phyloP scores from a whole-genome alignment of 2,113 vertebrate species.

The Catharus bicknelli region DNA sequence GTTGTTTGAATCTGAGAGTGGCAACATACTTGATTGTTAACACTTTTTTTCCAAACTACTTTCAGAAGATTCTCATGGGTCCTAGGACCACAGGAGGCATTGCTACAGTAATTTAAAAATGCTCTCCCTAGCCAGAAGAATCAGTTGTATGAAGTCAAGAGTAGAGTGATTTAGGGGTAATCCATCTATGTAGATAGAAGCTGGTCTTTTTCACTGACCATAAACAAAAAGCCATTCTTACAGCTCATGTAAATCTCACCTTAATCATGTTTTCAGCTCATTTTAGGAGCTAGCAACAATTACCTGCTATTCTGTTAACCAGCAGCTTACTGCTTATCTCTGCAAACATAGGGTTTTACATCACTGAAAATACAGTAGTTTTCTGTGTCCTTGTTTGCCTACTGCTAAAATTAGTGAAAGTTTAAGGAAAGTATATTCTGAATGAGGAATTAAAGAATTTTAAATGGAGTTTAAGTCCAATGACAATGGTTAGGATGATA shows the following conservation, averaged over 20 bases:
- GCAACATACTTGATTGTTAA: not conserved
- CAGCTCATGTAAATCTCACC: not conserved
- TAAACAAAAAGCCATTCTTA: not conserved
- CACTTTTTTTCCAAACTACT: not conserved
- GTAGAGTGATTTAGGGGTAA: not conserved
- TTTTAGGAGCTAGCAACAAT: not conserved
- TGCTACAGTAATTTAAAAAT: not conserved
- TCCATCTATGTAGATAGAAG: not conserved
- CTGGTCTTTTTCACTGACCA: not conserved
- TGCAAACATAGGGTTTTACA: not conserved
- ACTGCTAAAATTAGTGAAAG: not conserved
- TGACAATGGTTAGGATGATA: not conserved
- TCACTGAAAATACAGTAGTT: not conserved
- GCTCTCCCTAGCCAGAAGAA: not conserved
- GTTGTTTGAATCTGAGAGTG: not conserved
- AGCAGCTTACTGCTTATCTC: not conserved
- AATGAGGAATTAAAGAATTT: not conserved
- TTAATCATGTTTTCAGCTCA: not conserved
- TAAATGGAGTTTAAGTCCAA: not conserved
- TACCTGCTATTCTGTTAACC: not conserved
- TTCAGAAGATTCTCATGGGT: not conserved
- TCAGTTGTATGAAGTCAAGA: not conserved
- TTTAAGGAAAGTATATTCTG: not conserved
- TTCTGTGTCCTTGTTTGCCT: not conserved
- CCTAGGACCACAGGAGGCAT: not conserved